Conservation (phyloP, 2,888 invertebrate genomes). For the Andrena trimmerana region DNA sequence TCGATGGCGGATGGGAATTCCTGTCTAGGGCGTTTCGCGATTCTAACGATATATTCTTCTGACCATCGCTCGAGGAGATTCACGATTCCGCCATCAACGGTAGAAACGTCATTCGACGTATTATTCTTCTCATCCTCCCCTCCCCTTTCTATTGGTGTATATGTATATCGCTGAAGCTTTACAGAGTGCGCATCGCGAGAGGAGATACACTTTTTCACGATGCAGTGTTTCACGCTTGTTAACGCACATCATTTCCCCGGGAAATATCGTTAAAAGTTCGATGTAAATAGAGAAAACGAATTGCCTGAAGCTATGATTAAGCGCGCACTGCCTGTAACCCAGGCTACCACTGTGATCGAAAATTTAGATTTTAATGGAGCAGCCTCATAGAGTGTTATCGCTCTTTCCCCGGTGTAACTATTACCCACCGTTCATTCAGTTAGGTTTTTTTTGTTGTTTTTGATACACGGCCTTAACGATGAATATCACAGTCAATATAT, state of each 20-base stretch:
- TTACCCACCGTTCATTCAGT: not conserved
- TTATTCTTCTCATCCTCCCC: not conserved
- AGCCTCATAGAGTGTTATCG: not conserved
- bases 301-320: conserved; percentile 37
- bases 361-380: conserved; percentile 36
- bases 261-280: conserved; percentile 52
- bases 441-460: too few relatives aligned
- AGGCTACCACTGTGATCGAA: not conserved
- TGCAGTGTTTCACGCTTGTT: conserved; percentile 13
- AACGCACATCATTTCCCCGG: conserved; percentile 20
- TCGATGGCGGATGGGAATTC: conserved; percentile 25
- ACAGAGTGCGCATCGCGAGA: not conserved
- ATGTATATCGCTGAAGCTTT: not conserved
- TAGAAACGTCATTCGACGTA: not conserved
- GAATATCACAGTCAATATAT: conserved; percentile 5
- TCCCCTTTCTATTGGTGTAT: not conserved
- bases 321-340: not conserved
- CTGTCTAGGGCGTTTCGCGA: conserved; percentile 1
- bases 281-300: conserved; percentile 3
- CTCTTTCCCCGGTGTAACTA: not conserved
- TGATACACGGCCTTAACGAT: not conserved
- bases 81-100: not conserved
- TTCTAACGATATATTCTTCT: conserved; percentile 48
- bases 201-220: not conserved
- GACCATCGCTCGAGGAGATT: conserved; percentile 3